Conservation (phyloP, 1,140 invertebrate species). For the Calosoma granatense region DNA sequence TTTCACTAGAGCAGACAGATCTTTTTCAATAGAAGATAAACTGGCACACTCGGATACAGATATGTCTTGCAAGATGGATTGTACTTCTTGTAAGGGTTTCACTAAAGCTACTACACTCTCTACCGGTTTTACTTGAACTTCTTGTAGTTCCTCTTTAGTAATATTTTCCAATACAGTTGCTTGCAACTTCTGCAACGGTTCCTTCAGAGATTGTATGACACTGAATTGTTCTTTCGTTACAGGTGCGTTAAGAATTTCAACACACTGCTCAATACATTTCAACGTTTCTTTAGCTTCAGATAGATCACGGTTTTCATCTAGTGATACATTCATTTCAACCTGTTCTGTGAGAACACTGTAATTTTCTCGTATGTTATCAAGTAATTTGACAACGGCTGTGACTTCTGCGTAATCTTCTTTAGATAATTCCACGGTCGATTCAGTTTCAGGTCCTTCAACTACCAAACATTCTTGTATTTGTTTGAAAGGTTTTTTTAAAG, state of each 20-base stretch:
- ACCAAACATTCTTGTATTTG: not conserved
- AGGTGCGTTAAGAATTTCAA: not conserved
- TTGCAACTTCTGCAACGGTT: not conserved
- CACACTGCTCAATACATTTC: not conserved
- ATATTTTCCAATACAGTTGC: not conserved
- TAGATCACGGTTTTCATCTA: conserved; percentile 30
- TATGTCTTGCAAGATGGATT: not conserved
- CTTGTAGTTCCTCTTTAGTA: not conserved
- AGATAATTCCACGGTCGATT: conserved; percentile 13
- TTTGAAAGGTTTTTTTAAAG: not conserved
- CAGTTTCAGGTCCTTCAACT: not conserved
- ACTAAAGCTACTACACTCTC: not conserved
- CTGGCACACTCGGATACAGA: not conserved
- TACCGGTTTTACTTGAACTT: not conserved
- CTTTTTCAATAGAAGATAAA: not conserved
- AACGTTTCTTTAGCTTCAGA: conserved; percentile 24
- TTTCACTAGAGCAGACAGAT: not conserved
- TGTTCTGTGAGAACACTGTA: conserved; percentile 29
- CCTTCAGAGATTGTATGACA: not conserved
- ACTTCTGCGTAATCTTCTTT: conserved; percentile 21
- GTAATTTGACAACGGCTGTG: conserved; percentile 20
- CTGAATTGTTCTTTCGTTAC: not conserved
- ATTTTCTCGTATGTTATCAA: conserved; percentile 26
- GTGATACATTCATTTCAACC: conserved; percentile 23
- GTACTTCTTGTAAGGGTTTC: not conserved